Evolutionary conservation across 2,797 vertebrate species (phyloP).

Genomic region (Graptemys geographica): DNA sequence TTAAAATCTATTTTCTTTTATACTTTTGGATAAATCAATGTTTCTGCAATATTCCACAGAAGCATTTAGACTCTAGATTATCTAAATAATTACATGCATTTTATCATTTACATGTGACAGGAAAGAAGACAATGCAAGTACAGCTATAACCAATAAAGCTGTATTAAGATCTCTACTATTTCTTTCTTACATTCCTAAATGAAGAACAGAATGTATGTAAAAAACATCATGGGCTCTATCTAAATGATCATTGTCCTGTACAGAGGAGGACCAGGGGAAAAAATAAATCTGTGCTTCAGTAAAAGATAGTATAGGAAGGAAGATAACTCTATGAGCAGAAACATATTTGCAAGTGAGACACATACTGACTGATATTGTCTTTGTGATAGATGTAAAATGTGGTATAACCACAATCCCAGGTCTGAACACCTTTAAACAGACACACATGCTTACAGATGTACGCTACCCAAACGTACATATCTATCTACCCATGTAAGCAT

Average conservation of each 20-base stretch:
- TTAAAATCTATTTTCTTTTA: not conserved
- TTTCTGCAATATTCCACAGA: not conserved
- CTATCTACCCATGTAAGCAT: not conserved
- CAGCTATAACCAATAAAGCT: not conserved
- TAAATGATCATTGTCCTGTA: not conserved
- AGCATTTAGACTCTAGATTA: not conserved
- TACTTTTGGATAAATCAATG: not conserved
- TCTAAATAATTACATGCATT: not conserved
- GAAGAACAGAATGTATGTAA: not conserved
- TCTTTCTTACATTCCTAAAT: not conserved
- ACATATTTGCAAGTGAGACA: rapidly evolving
- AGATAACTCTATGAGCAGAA: not conserved
- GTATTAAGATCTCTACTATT: not conserved
- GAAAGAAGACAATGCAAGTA: not conserved
- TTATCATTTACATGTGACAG: not conserved
- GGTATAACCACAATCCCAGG: not conserved
- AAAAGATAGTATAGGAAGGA: not conserved
- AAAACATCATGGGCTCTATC: not conserved
- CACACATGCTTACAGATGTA: rapidly evolving
- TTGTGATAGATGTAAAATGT: not conserved
- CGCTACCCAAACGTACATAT: not conserved
- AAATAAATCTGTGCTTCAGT: not conserved
- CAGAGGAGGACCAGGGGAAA: not conserved
- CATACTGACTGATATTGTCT: not conserved
- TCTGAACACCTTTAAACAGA: not conserved